These are phyloP conservation scores for Raja brachyura DNA, from an alignment of 2,113 vertebrate species.

Conservation along the genomic window DNA sequence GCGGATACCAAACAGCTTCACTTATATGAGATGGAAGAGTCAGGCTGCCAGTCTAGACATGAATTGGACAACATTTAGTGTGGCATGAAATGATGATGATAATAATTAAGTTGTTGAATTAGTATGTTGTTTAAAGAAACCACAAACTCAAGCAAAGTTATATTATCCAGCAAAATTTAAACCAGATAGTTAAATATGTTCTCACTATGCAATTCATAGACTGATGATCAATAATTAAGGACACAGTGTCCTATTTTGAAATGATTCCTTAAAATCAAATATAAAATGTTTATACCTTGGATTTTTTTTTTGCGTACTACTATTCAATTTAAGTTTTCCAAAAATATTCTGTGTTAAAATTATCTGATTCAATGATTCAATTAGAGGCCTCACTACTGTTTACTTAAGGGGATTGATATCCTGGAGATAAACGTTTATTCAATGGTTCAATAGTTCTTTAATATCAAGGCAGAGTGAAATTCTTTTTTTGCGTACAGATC, in stretches of 20 bases:
- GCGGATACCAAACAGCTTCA: not conserved
- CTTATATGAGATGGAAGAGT: not conserved
- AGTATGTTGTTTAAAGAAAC: too few species aligned
- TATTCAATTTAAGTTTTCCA: too few species aligned
- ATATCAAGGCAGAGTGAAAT: too few species aligned
- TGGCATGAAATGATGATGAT: not conserved
- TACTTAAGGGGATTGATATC: not conserved
- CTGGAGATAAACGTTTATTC: not conserved
- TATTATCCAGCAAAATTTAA: not conserved
- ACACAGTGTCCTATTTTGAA: not conserved
- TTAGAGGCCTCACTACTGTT: not conserved
- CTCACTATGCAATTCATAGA: not conserved
- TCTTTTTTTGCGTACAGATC: too few species aligned
- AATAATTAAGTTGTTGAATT: not conserved
- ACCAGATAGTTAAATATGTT: not conserved
- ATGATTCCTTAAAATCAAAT: not conserved
- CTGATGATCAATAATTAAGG: not conserved
- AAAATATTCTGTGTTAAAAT: not conserved
- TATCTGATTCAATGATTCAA: not conserved
- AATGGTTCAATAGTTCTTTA: too few species aligned
- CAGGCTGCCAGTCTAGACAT: not conserved
- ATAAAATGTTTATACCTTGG: not conserved
- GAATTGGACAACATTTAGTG: not conserved
- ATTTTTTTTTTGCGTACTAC: not conserved
- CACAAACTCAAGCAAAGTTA: too few species aligned